Conservation (phyloP, 2,888 invertebrate species). For the Ferdinandea cuprea region DNA sequence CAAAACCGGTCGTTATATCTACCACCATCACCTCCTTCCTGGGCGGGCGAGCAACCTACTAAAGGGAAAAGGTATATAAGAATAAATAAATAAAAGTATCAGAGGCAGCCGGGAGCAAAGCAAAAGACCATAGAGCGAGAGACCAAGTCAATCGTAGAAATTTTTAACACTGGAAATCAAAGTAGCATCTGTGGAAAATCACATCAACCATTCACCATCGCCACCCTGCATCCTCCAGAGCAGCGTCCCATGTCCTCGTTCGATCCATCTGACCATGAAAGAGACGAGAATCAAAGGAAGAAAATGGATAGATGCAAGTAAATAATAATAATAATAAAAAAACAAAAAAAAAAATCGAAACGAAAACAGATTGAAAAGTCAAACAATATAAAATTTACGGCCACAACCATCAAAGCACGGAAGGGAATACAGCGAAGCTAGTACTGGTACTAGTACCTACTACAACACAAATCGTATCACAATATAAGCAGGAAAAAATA, state of each 20-base stretch:
- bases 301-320: slow-evolving; percentile 23
- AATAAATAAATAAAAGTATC: slow-evolving; percentile 62
- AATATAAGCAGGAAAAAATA: slow-evolving; percentile 24
- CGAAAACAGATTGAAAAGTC: slow-evolving; percentile 67
- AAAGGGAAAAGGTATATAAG: slow-evolving; percentile 56
- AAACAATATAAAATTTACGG: slow-evolving; percentile 70
- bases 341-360: slow-evolving; percentile 9
- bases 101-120: slow-evolving; percentile 31
- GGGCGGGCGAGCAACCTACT: no score
- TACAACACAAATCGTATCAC: slow-evolving; percentile 48
- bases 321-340: slow-evolving; percentile 5
- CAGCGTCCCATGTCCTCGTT: neutral
- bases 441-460: neutral
- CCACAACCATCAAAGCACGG: slow-evolving; percentile 56
- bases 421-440: slow-evolving; percentile 4
- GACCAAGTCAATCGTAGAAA: slow-evolving; percentile 66
- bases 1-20: slow-evolving; percentile 44
- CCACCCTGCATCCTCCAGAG: slow-evolving; percentile 10
- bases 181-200: slow-evolving; percentile 73
- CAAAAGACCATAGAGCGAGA: slow-evolving; percentile 44
- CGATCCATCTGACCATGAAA: slow-evolving; percentile 37
- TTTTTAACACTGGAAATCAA: slow-evolving; percentile 64
- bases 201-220: slow-evolving; percentile 62
- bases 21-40: neutral
- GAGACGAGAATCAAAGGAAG: slow-evolving; percentile 44